Evolutionary conservation across 1,140 invertebrate genomes (phyloP).

Genomic region (Arctopsyche grandis): DNA sequence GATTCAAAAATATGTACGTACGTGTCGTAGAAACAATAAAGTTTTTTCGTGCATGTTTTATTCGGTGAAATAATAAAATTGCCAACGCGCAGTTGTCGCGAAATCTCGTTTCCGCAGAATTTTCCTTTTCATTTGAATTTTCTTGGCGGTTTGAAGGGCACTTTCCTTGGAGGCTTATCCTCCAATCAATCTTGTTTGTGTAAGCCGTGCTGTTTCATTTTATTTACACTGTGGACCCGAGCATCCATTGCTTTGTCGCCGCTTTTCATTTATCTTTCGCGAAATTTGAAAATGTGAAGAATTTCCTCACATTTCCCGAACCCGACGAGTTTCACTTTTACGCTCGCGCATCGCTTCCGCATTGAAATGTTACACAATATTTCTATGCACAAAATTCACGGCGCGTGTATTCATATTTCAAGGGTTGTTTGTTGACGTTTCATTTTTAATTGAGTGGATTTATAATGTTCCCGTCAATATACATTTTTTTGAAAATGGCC

Average conservation of each 20-base stretch:
- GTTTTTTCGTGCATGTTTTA: too few relatives aligned
- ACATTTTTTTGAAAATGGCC: background rate
- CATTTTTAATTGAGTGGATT: background rate
- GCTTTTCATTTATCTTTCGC: constrained; percentile 3
- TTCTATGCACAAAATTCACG: background rate
- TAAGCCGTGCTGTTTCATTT: background rate
- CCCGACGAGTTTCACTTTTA: background rate
- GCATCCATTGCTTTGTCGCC: background rate
- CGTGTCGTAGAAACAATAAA: too few relatives aligned
- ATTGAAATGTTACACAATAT: background rate
- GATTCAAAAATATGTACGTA: too few relatives aligned
- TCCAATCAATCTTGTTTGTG: constrained; percentile 3
- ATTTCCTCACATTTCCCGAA: background rate
- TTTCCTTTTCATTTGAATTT: background rate
- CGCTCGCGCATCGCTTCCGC: background rate
- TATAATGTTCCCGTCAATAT: background rate
- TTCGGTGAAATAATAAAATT: too few relatives aligned
- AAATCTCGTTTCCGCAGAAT: too few relatives aligned
- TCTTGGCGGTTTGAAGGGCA: background rate
- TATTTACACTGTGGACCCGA: background rate
- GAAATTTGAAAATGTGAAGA: constrained; percentile 4
- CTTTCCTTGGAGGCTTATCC: background rate
- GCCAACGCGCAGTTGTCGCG: too few relatives aligned
- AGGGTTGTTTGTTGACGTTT: background rate
- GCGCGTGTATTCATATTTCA: background rate